A percentile compares a stretch with the other conserved stretches of the same genome.
Evolutionary conservation across 2,888 invertebrate species (phyloP).

Genomic region (Noctua pronuba): DNA sequence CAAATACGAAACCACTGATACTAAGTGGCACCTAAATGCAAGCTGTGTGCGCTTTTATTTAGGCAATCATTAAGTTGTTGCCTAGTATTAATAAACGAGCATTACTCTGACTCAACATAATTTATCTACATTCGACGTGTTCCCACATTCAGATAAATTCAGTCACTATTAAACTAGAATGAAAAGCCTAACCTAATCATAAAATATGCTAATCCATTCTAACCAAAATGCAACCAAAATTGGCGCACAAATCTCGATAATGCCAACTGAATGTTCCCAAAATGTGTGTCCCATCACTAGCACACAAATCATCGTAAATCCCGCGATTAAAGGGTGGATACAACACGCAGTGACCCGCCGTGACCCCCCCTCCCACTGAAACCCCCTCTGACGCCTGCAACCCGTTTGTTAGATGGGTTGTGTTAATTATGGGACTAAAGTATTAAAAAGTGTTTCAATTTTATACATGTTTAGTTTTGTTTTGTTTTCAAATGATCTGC

Average conservation of each 20-base stretch:
- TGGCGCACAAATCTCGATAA: conserved; percentile 34
- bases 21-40: neutral
- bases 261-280: conserved; percentile 35
- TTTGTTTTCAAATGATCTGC: conserved; percentile 23
- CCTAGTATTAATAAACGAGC: neutral
- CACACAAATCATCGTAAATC: conserved; percentile 75
- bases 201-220: conserved; percentile 4
- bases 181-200: neutral
- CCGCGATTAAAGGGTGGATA: conserved; percentile 71
- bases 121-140: neutral
- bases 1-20: neutral
- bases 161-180: neutral
- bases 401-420: conserved; percentile 38
- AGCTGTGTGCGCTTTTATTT: too few species aligned
- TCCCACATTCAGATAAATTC: neutral
- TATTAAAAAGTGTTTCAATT: conserved; percentile 45
- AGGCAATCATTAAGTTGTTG: neutral
- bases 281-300: conserved; percentile 60
- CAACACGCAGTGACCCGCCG: conserved; percentile 60
- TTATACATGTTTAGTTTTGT: conserved; percentile 22
- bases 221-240: conserved; percentile 31
- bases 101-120: neutral
- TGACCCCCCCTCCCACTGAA: conserved; percentile 15
- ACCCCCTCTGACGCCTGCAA: conserved; percentile 4
- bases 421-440: conserved; percentile 59